Conservation (phyloP, 1,140 invertebrate species). For the Pseudomyrmex flavicornis region DNA sequence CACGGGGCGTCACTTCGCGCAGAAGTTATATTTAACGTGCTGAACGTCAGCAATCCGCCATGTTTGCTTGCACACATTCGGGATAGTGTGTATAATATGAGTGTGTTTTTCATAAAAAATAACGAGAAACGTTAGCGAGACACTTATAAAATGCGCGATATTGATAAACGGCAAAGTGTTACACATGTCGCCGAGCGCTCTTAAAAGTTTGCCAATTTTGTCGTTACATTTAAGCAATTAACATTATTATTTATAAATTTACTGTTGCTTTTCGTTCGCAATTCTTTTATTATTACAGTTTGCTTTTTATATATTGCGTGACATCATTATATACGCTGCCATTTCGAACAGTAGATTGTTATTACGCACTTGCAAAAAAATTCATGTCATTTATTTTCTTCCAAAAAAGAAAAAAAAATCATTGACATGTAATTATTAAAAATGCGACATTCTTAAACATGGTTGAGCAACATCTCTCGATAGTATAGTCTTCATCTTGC, state of each 20-base stretch:
- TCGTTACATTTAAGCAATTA: no score
- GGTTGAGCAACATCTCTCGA: conserved; percentile 4
- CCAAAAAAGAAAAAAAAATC: neutral
- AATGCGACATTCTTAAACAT: conserved; percentile 1
- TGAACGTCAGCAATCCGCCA: conserved; percentile 11
- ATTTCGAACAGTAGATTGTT: neutral
- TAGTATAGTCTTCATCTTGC: conserved; percentile 8
- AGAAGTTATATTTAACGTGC: conserved; percentile 56
- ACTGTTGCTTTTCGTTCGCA: no score
- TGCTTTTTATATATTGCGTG: no score
- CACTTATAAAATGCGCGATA: neutral
- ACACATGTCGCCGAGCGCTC: neutral
- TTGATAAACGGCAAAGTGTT: no score
- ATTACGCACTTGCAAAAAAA: neutral
- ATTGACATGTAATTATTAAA: conserved; percentile 27
- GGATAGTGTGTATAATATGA: conserved; percentile 12
- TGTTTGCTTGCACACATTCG: conserved; percentile 14
- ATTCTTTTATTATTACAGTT: no score
- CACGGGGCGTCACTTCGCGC: conserved; percentile 44
- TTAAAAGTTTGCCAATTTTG: neutral
- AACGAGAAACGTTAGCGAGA: conserved; percentile 5
- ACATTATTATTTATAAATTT: no score
- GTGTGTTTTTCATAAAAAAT: conserved; percentile 1
- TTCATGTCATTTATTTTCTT: no score
- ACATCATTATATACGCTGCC: no score